Evolutionary conservation across 2,888 invertebrate genomes (phyloP), one percentile per base, ranked within the genome.

Genomic region (Pterobdella sp.): DNA sequence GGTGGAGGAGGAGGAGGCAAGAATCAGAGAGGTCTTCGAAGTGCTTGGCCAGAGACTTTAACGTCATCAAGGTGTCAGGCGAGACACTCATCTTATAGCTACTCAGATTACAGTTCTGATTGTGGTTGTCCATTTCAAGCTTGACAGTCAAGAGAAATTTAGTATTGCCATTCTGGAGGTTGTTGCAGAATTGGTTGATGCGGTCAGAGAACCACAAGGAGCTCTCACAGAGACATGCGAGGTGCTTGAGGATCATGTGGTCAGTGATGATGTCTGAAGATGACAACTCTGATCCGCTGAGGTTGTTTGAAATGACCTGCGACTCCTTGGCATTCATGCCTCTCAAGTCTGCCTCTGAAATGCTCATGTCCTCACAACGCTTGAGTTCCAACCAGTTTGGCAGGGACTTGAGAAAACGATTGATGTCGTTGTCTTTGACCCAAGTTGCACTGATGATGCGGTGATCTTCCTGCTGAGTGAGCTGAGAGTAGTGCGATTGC

Each of bases 371-470:
- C 72, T 80, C 80, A 14, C 34, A 32, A 34, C 79, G 78, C 74
- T 82, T 82, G 31, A 85, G 79, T 37, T 81, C 81, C 64, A 81
- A 79, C 86, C 86, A 87, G 79, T 91, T 92, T 0, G 92, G 92
- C 72, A 93, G 77, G 18, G 82, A 82, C 73, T 82, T 82, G 85
- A 78, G 89, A 88, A 94, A 92, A 70, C 94, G 86, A 81, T 90
- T 92, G 75, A 95, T 94, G 81, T 95, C 94, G 79, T 93, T 92
- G 83, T 95, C 94, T 77, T 91, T 91, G 0, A 94, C 87, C 94
- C 94, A 92, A 0, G 89, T 88, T 0, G 91, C 90, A 78, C 90
- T 91, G 78, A 91, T 90, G 74, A 91, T 75, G 31, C 76, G 73
- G 71, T 74, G 76, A 79, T 91, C 90, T 80, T 91, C 90, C 0